Percentiles rank a stretch among this genome's conserved stretches.
These are phyloP conservation scores for Isoperla grammatica DNA, from an alignment of 2,888 invertebrate genomes.

Conservation along the genomic window DNA sequence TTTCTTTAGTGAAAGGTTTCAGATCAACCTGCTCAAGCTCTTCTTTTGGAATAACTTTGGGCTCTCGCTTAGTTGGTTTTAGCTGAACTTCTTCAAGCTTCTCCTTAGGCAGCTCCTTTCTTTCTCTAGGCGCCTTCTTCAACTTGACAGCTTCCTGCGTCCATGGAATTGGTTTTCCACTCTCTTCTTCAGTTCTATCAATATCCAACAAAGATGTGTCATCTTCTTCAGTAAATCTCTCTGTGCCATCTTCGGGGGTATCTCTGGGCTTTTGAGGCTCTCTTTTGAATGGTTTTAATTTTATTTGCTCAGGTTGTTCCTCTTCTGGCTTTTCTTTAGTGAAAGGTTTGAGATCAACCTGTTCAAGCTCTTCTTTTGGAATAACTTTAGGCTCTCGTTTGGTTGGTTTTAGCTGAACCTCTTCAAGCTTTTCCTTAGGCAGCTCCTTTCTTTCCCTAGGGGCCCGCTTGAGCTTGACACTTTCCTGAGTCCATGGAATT, in stretches of 20 bases:
- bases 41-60: conserved; percentile 20
- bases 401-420: conserved; percentile 49
- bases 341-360: conserved; percentile 24
- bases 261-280: conserved; percentile 24
- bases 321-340: conserved; percentile 20
- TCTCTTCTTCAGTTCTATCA: conserved; percentile 26
- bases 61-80: conserved; percentile 22
- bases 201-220: conserved; percentile 27
- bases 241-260: neutral
- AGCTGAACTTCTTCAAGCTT: conserved; percentile 33
- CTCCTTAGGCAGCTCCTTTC: conserved; percentile 43
- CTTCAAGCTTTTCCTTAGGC: conserved; percentile 42
- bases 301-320: conserved; percentile 6
- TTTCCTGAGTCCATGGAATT: conserved; percentile 10
- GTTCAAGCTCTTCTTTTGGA: conserved; percentile 21
- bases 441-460: conserved; percentile 42
- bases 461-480: conserved; percentile 40
- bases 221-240: conserved; percentile 33
- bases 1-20: conserved; percentile 19
- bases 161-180: conserved; percentile 8
- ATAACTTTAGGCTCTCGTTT: conserved; percentile 14
- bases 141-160: conserved; percentile 13
- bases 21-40: conserved; percentile 24
- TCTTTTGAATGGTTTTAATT: conserved; percentile 33
- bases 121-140: conserved; percentile 43